Evolutionary conservation across 2,888 invertebrate species (phyloP), one percentile per base, ranked within the genome.

Genomic region (Drosophila anomelani): DNA sequence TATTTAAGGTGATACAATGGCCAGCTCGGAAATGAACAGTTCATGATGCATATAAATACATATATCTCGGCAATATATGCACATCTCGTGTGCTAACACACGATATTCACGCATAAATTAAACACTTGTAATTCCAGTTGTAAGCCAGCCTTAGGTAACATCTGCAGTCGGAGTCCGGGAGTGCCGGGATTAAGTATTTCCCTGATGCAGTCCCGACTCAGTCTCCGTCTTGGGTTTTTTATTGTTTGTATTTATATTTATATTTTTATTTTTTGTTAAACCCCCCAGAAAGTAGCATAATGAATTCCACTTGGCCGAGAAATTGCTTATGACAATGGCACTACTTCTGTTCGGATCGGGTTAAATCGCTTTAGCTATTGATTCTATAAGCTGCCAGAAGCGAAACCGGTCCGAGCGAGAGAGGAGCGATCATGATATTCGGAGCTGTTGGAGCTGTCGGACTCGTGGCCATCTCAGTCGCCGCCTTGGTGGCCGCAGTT

Each of bases 401-500:
- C 39, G 6, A 34, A 60, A 60, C 60, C 60, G 60, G 60, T 56
- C 56, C 56, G 41, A 41, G 56, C 9, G 32, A 7, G 60, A 57
- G 60, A 10, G 58, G 4, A 32, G 34, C 32, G 17, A 34, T 58
- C 58, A 17, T 43, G 49, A 13, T 17, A 13, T 4, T 15, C 13
- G 38, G 13, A 23, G 23, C 34, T n/a, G 57, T 23, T 6, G 29
- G 29, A n/a, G 47, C 47, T 15, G 44, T 44, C 15, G 15, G 44
- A 23, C 15, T 23, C 23, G 47, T 32, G 34, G 46, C 56, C 56
- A 17, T 39, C 39, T 39, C 39, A 36, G 9, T 15, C 13, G 38
- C 57, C 63, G 78, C 75, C 39, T 41, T 10, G 38, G 26, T 15
- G 17, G 17, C 57, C 63, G 80, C 76, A 83, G 88, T 83, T 88